phyloP scores from a whole-genome alignment of 1,140 invertebrate genomes.

The Cephus cinctus region DNA sequence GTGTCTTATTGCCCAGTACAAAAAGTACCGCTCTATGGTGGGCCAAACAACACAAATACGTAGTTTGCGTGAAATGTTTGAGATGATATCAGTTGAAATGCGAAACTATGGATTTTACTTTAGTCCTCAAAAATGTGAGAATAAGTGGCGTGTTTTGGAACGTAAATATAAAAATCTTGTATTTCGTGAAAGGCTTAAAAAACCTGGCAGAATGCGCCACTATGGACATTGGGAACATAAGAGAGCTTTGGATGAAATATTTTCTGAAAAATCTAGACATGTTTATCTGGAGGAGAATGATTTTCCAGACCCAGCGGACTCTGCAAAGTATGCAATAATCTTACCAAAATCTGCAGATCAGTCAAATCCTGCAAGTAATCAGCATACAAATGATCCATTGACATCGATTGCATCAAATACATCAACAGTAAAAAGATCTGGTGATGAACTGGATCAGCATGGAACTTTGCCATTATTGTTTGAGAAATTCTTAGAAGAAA shows the following conservation, averaged over 20 bases:
- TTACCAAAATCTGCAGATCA: conserved; percentile 16
- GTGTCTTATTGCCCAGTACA: conserved; percentile 44
- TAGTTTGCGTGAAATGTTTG: conserved; percentile 47
- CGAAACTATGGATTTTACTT: conserved; percentile 41
- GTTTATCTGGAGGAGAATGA: conserved; percentile 32
- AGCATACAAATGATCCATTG: neutral
- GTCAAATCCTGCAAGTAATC: neutral
- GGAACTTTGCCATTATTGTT: conserved; percentile 12
- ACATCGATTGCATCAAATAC: neutral
- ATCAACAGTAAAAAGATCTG: neutral
- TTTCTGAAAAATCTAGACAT: conserved; percentile 31
- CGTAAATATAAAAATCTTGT: conserved; percentile 43
- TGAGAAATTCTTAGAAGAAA: conserved; percentile 26
- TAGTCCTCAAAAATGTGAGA: conserved; percentile 43
- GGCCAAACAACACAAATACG: conserved; percentile 39
- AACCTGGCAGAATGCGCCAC: conserved; percentile 39
- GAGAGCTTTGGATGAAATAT: conserved; percentile 40
- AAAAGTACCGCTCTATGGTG: conserved; percentile 40
- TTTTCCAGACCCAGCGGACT: conserved; percentile 16
- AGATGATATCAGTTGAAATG: conserved; percentile 45
- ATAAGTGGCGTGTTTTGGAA: conserved; percentile 43
- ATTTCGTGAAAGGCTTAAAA: conserved; percentile 36
- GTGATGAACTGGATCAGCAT: conserved; percentile 1
- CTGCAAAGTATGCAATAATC: conserved; percentile 21
- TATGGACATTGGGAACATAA: conserved; percentile 44